Conservation (phyloP, 2,797 vertebrate genomes). For the Macropus fuliginosus region DNA sequence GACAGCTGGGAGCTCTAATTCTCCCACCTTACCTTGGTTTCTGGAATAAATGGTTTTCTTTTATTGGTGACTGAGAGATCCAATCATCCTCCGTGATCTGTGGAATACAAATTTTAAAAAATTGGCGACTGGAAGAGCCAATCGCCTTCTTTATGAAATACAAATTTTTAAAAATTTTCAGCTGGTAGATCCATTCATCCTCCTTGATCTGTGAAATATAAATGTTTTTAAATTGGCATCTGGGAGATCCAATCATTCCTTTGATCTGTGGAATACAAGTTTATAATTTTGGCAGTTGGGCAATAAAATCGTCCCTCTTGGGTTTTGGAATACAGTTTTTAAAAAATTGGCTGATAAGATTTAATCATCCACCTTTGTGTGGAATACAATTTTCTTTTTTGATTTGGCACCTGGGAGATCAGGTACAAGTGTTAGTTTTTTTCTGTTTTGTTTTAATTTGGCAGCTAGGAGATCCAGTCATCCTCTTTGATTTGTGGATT, state of each 20-base stretch:
- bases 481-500: no score
- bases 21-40: background rate
- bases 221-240: background rate
- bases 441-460: background rate
- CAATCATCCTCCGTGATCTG: background rate
- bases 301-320: background rate
- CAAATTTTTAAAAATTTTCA: background rate
- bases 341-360: background rate
- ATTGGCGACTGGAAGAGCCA: background rate
- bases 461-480: no score
- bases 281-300: background rate
- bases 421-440: no score
- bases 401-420: no score
- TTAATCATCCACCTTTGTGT: background rate
- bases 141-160: background rate
- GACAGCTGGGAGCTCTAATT: background rate
- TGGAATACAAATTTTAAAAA: no score
- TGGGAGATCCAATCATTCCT: background rate
- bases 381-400: no score
- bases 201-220: background rate
- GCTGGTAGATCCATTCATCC: background rate
- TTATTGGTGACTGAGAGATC: background rate
- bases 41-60: background rate
- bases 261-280: background rate
- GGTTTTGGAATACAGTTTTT: background rate